These are phyloP conservation scores for Lasioglossum calceatum DNA, from an alignment of 2,888 invertebrate genomes.

Conservation along the genomic window DNA sequence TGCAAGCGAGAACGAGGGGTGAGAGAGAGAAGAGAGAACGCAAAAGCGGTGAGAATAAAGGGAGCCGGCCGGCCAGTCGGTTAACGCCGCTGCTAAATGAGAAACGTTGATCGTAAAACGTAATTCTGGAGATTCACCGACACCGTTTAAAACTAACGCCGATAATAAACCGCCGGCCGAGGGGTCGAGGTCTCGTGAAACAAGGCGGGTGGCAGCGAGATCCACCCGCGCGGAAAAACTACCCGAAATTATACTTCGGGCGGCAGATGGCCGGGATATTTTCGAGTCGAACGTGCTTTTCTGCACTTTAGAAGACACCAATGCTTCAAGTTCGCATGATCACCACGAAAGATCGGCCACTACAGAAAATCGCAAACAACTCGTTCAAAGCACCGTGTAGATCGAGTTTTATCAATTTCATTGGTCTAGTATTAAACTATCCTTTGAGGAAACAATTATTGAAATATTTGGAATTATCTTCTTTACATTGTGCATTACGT, in stretches of 20 bases:
- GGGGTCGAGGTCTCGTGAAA: background rate
- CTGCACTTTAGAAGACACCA: background rate
- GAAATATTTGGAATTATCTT: too few relatives aligned
- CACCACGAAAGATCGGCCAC: background rate
- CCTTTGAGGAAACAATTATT: too few relatives aligned
- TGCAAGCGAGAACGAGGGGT: background rate
- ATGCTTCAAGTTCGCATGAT: background rate
- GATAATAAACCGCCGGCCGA: slow-evolving; percentile 8
- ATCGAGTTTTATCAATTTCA: too few relatives aligned
- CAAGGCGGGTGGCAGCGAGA: background rate
- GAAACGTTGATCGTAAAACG: slow-evolving; percentile 35
- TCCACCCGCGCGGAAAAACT: background rate
- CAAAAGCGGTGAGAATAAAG: slow-evolving; percentile 31
- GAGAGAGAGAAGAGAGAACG: background rate
- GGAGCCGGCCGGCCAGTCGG: slow-evolving; percentile 11
- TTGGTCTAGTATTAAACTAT: too few relatives aligned
- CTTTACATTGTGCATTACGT: too few relatives aligned
- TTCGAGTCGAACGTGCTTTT: background rate
- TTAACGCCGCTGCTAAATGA: slow-evolving; percentile 24
- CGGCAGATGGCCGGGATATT: background rate
- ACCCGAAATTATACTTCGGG: background rate
- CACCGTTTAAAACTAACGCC: slow-evolving; percentile 23
- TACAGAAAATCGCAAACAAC: too few relatives aligned
- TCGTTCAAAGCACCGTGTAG: too few relatives aligned
- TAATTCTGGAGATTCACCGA: slow-evolving; percentile 26